Percentiles rank a stretch among this genome's conserved stretches.
phyloP scores from a whole-genome alignment of 2,888 invertebrate species.

The Hylaea fasciaria region DNA sequence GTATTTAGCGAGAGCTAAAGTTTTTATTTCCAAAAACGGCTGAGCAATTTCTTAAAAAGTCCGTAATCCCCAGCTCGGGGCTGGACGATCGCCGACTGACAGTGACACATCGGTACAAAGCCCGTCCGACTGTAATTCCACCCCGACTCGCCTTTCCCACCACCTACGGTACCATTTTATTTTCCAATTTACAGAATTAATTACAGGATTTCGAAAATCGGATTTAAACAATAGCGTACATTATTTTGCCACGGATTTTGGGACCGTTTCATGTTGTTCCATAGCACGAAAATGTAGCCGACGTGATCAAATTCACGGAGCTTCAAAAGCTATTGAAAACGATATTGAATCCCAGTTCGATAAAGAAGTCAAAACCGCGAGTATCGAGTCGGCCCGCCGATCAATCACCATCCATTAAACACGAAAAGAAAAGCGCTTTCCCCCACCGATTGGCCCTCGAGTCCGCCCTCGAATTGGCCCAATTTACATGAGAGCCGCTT shows the following conservation, averaged over 20 bases:
- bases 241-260: constrained; percentile 10
- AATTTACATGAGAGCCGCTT: constrained; percentile 85
- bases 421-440: constrained; percentile 84
- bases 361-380: constrained; percentile 81
- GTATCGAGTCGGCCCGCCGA: constrained; percentile 78
- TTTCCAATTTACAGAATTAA: constrained; percentile 68
- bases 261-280: background rate
- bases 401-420: constrained; percentile 85
- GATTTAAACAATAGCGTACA: constrained; percentile 16
- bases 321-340: constrained; percentile 43
- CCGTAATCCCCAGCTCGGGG: constrained; percentile 72
- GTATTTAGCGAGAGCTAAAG: too few relatives aligned
- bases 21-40: constrained; percentile 53
- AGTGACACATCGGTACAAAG: constrained; percentile 85
- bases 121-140: constrained; percentile 82
- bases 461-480: constrained; percentile 83
- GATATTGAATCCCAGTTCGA: constrained; percentile 70
- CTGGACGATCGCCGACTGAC: constrained; percentile 75
- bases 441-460: constrained; percentile 82
- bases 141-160: constrained; percentile 60
- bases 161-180: constrained; percentile 64
- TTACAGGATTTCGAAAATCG: constrained; percentile 45
- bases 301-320: constrained; percentile 37
- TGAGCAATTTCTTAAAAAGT: constrained; percentile 76
- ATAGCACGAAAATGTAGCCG: constrained; percentile 7